These are phyloP conservation scores for Percopsis transmontana DNA, from an alignment of 2,113 vertebrate genomes.

Conservation along the genomic window DNA sequence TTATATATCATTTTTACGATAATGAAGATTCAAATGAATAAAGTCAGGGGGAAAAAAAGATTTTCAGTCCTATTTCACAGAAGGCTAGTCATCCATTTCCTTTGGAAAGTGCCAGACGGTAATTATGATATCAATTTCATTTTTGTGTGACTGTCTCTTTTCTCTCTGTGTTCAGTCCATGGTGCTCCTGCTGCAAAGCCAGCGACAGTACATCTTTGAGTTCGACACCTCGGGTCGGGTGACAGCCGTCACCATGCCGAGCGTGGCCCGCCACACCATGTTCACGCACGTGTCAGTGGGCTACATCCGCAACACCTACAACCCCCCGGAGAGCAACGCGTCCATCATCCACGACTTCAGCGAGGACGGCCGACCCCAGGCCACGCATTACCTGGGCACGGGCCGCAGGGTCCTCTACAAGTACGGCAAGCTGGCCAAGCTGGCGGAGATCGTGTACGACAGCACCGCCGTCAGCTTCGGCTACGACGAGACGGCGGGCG, in stretches of 20 bases:
- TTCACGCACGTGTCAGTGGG: constrained; percentile 94
- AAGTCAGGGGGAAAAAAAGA: constrained; percentile 45
- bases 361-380: constrained; percentile 91
- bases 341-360: constrained; percentile 96
- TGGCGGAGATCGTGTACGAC: constrained; percentile 94
- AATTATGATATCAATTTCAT: constrained; percentile 50
- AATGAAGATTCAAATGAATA: constrained; percentile 53
- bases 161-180: constrained; percentile 83
- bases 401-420: constrained; percentile 97
- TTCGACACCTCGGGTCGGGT: constrained; percentile 91
- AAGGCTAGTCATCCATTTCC: constrained; percentile 48
- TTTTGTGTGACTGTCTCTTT: constrained; percentile 12
- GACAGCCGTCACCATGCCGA: constrained; percentile 96
- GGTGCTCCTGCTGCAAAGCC: constrained; percentile 96
- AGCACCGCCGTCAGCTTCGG: constrained; percentile 94
- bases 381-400: constrained; percentile 88
- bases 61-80: constrained; percentile 48
- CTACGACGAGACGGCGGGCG: constrained; percentile 94
- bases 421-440: constrained; percentile 95
- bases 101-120: neutral
- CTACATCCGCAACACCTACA: constrained; percentile 97
- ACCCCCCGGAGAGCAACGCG: constrained; percentile 95
- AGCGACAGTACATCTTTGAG: constrained; percentile 96
- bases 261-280: constrained; percentile 97
- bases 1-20: constrained; percentile 56